Evolutionary conservation across 2,797 vertebrate genomes (phyloP).

Genomic region (Lagorchestes hirsutus): DNA sequence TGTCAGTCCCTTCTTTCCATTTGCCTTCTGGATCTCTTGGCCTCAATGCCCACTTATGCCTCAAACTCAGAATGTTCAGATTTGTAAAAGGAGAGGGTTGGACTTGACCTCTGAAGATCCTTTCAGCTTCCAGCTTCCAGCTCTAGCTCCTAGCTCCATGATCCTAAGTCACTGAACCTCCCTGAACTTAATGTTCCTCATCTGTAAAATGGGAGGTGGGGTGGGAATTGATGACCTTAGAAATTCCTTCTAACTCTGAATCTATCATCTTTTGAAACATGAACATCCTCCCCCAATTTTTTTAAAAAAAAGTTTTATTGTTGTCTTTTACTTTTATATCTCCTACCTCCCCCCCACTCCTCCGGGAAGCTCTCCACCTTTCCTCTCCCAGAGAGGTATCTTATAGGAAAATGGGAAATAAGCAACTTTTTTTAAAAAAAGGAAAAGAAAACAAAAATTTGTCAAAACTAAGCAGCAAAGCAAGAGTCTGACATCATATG

Average conservation of each 20-base stretch:
- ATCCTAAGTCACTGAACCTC: not conserved
- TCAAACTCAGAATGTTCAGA: not conserved
- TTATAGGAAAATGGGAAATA: not conserved
- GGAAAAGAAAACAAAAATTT: not conserved
- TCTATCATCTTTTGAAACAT: not conserved
- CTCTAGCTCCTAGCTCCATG: too few relatives aligned
- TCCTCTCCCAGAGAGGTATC: not conserved
- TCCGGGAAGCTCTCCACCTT: not conserved
- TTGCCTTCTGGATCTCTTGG: not conserved
- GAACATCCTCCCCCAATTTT: not conserved
- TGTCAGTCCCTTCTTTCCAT: not conserved
- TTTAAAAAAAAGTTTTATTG: not conserved
- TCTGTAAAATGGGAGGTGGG: not conserved
- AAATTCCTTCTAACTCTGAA: not conserved
- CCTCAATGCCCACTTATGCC: not conserved
- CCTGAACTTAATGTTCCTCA: not conserved
- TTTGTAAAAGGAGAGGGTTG: not conserved
- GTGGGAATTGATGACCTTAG: not conserved
- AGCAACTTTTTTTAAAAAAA: not conserved
- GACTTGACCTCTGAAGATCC: not conserved
- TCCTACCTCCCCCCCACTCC: too few relatives aligned
- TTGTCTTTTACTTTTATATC: not conserved
- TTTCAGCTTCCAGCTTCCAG: not conserved
- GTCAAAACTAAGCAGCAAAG: not conserved
- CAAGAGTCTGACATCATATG: not conserved